Evolutionary conservation across 2,113 vertebrate species (phyloP).

Genomic region (Ibidorhyncha struthersii): DNA sequence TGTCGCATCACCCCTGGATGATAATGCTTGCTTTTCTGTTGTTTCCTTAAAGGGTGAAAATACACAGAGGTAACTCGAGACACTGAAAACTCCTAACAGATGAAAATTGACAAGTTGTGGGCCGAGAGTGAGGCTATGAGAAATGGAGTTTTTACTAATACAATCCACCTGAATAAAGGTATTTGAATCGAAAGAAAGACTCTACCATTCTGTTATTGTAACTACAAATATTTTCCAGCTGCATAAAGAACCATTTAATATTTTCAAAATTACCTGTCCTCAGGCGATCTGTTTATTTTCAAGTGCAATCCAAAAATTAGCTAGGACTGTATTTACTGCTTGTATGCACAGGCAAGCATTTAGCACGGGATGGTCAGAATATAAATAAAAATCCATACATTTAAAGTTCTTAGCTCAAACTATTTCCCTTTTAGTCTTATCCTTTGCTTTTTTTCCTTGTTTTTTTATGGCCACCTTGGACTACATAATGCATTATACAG

Average conservation of each 20-base stretch:
- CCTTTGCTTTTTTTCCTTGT: neutral
- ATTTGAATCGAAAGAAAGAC: neutral
- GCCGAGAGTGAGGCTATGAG: neutral
- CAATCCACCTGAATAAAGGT: neutral
- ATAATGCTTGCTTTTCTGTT: neutral
- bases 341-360: neutral
- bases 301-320: neutral
- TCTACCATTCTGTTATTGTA: neutral
- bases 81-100: neutral
- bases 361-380: neutral
- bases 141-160: neutral
- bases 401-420: neutral
- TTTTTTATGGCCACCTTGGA: constrained; percentile 22
- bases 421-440: constrained; percentile 12
- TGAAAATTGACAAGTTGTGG: neutral
- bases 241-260: neutral
- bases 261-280: constrained; percentile 16
- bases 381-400: neutral
- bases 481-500: constrained; percentile 32
- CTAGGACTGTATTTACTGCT: neutral
- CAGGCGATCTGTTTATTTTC: constrained; percentile 27
- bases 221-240: constrained; percentile 35
- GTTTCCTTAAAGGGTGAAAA: neutral
- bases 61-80: neutral
- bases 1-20: neutral